phyloP scores from a whole-genome alignment of 1,140 invertebrate species.

The Orchesella cincta region DNA sequence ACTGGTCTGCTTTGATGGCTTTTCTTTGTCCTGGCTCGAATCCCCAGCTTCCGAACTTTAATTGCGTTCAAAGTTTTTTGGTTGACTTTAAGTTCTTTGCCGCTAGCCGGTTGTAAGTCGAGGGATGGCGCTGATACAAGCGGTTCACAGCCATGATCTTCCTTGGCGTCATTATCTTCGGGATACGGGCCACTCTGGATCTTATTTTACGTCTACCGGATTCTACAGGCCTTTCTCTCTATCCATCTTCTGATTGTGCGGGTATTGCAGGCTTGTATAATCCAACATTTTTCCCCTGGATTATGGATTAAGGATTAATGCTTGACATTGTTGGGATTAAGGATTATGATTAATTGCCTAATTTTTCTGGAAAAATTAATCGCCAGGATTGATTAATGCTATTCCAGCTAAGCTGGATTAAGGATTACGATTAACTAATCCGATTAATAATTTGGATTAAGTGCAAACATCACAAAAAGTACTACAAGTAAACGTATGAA shows the following conservation, averaged over 20 bases:
- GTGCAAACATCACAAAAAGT: too few species aligned
- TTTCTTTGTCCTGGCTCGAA: not conserved
- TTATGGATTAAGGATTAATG: too few species aligned
- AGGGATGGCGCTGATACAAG: not conserved
- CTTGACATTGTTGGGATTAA: too few species aligned
- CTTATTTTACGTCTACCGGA: not conserved
- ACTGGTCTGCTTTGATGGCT: not conserved
- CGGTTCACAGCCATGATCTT: not conserved
- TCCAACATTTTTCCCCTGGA: too few species aligned
- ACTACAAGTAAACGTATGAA: too few species aligned
- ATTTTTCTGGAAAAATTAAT: too few species aligned
- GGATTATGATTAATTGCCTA: too few species aligned
- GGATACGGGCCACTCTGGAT: not conserved
- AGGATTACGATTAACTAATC: too few species aligned
- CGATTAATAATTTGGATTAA: too few species aligned
- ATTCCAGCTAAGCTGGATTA: too few species aligned
- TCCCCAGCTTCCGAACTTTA: slow-evolving; percentile 22
- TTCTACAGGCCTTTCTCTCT: not conserved
- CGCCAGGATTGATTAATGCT: too few species aligned
- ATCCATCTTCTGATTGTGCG: not conserved
- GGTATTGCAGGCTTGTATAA: too few species aligned
- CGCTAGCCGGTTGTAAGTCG: not conserved
- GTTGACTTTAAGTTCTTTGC: not conserved
- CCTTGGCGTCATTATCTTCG: slow-evolving; percentile 7
- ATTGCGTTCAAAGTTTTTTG: not conserved